Conservation (phyloP, 1,140 invertebrate genomes). For the Penaeus vannamei region DNA sequence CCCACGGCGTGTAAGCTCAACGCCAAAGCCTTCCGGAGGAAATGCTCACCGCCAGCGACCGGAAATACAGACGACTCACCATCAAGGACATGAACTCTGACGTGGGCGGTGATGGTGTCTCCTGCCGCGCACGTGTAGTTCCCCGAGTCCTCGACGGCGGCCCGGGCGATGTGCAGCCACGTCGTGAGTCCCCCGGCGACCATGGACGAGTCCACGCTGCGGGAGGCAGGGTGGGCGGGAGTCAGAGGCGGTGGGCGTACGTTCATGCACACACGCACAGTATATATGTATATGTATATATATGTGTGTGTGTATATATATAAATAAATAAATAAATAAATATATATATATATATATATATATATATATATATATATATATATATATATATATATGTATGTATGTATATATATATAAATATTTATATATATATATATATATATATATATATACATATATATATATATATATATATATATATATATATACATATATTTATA, state of each 20-base stretch:
- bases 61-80: conserved; percentile 18
- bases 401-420: conserved; percentile 46
- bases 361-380: conserved; percentile 23
- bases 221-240: not conserved
- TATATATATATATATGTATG: not conserved
- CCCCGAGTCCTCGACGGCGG: conserved; percentile 42
- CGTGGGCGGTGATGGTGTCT: conserved; percentile 33
- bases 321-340: not conserved
- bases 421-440: conserved; percentile 27
- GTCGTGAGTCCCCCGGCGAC: conserved; percentile 47
- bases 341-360: conserved; percentile 18
- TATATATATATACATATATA: not conserved
- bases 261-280: not conserved
- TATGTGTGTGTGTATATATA: not conserved
- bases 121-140: conserved; percentile 52
- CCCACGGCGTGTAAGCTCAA: no score
- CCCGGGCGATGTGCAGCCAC: conserved; percentile 59
- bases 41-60: not conserved
- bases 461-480: conserved; percentile 23
- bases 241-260: not conserved
- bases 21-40: no score
- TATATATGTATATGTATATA: not conserved
- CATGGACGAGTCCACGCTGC: conserved; percentile 50
- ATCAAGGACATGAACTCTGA: conserved; percentile 50
- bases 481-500: not conserved